Evolutionary conservation across 2,797 vertebrate species (phyloP), one percentile per base, ranked within the genome.

Genomic region (Chaunax sp.): DNA sequence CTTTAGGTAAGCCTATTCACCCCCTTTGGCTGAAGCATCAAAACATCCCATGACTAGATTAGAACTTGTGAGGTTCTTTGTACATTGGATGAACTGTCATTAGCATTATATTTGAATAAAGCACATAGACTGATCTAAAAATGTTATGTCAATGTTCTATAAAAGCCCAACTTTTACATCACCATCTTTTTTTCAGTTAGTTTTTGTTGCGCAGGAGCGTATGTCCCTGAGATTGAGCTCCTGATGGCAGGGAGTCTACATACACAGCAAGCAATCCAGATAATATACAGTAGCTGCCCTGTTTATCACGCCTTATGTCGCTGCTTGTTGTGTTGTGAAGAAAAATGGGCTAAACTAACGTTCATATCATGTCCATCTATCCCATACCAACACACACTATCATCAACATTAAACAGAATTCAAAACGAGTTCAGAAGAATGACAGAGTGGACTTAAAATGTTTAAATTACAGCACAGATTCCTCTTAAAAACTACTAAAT

Each of bases 161-260:
- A 0, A 37, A 3, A 28, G 2, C 26, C 53, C 13, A 12, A 37
- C 26, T 30, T 61, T 44, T 13, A 54, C 38, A 20, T 45, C 3
- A 23, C 2, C 4, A 11, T 19, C 26, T 52, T 22, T 6, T 46
- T n/a, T 56, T 49, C 7, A 37, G 19, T 40, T 28, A 38, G 23
- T 33, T 19, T 25, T 19, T 23, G 40, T 55, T 38, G 38, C 49
- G 52, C 33, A 43, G n/a, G 40, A 66, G 44, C 40, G 58, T 30
- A 53, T 44, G 51, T 82, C 83, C 83, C 80, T 80, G 80, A 84
- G 78, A 74, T 56, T 40, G 49, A 72, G 52, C 72, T 65, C 28
- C 64, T 57, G 51, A 37, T 38, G 22, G 56, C 68, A 33, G 44
- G 16, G 25, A 62, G 58, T 47, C 56, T n/a, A 28, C 19, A 62